Conservation (phyloP, 2,797 vertebrate species). For the Cuniculus paca region DNA sequence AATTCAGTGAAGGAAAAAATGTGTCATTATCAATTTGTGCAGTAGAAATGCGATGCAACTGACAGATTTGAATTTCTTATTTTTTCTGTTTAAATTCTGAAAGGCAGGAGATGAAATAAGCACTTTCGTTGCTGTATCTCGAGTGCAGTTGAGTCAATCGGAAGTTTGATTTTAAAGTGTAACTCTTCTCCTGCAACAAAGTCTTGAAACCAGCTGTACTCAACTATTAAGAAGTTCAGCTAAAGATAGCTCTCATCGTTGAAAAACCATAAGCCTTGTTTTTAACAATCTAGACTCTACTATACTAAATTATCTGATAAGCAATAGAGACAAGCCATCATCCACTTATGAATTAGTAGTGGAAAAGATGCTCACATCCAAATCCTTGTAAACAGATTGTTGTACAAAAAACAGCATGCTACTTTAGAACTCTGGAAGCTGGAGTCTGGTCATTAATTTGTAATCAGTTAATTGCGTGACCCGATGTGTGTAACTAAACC, state of each 20-base stretch:
- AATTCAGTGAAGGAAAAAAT: background rate
- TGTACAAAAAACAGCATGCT: background rate
- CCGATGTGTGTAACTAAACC: background rate
- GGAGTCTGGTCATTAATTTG: background rate
- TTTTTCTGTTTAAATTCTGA: conserved; percentile 29
- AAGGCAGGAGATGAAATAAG: background rate
- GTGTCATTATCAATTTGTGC: background rate
- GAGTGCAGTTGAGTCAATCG: background rate
- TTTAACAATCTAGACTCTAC: background rate
- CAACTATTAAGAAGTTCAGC: conserved; percentile 27
- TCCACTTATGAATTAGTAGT: background rate
- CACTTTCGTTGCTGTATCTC: background rate
- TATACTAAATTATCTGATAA: background rate
- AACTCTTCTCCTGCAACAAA: background rate
- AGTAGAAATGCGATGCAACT: background rate
- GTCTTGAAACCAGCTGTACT: background rate
- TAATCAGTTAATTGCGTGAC: background rate
- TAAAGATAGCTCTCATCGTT: background rate
- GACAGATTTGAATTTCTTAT: background rate
- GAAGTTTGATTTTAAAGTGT: conserved; percentile 31
- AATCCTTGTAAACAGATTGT: background rate
- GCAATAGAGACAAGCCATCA: background rate
- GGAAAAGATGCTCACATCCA: background rate
- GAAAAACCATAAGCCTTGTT: background rate
- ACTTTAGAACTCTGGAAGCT: background rate